A percentile compares a stretch with the other conserved stretches of the same genome.
phyloP scores from a whole-genome alignment of 2,113 vertebrate species.

The Embiotoca jacksoni region DNA sequence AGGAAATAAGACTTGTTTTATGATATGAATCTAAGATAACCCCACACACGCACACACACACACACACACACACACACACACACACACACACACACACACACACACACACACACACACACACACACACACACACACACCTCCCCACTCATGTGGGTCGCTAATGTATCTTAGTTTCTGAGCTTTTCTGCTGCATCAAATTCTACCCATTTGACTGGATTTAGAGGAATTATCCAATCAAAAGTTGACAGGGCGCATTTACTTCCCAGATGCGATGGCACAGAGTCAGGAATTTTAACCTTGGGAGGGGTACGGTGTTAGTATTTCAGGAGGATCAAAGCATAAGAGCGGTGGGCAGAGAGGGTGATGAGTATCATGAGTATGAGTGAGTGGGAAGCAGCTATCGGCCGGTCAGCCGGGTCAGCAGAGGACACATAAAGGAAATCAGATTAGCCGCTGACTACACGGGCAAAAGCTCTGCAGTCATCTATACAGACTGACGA shows the following conservation, averaged over 20 bases:
- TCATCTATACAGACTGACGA: slow-evolving; percentile 50
- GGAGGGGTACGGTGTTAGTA: slow-evolving; percentile 5
- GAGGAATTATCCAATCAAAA: slow-evolving; percentile 47
- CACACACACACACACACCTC: slow-evolving; percentile 6
- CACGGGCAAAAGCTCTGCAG: slow-evolving; percentile 41
- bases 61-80: slow-evolving; percentile 1
- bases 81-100: background rate
- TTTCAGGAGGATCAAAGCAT: slow-evolving; percentile 21
- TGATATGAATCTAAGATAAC: background rate
- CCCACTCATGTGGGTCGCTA: background rate
- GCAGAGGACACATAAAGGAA: slow-evolving; percentile 52
- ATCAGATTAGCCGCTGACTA: slow-evolving; percentile 66
- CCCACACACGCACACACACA: slow-evolving; percentile 4
- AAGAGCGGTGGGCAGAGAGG: slow-evolving; percentile 16
- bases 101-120: too few species aligned
- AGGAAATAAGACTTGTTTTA: too few species aligned
- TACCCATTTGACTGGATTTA: slow-evolving; percentile 50
- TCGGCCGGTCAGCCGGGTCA: slow-evolving; percentile 34
- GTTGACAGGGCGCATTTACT: slow-evolving; percentile 35
- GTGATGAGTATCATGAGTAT: slow-evolving; percentile 33
- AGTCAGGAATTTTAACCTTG: slow-evolving; percentile 16
- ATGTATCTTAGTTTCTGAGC: slow-evolving; percentile 39
- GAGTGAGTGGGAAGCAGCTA: slow-evolving; percentile 29
- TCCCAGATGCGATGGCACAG: slow-evolving; percentile 21
- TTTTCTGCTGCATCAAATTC: slow-evolving; percentile 34